Conservation (phyloP, 2,888 invertebrate species). For the Loripinus fragilis region DNA sequence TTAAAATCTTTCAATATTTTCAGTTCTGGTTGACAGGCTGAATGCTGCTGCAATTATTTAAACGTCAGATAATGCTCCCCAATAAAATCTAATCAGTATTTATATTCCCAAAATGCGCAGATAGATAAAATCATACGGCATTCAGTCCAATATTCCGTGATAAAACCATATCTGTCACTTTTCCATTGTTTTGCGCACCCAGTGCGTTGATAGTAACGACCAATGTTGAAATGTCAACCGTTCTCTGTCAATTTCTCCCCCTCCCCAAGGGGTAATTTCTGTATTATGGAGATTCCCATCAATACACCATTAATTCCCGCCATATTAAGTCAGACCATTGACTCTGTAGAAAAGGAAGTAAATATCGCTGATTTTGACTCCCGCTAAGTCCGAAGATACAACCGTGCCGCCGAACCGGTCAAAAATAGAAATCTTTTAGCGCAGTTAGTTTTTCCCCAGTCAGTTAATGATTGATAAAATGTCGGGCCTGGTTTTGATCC, state of each 20-base stretch:
- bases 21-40: neutral
- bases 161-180: conserved; percentile 18
- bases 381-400: no score
- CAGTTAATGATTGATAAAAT: no score
- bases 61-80: conserved; percentile 2
- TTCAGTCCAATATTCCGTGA: conserved; percentile 6
- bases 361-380: no score
- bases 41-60: neutral
- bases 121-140: conserved; percentile 3
- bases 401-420: no score
- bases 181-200: conserved; percentile 12
- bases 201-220: conserved; percentile 8
- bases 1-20: neutral
- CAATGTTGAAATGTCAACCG: conserved; percentile 12
- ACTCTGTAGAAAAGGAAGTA: neutral
- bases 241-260: conserved; percentile 9
- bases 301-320: neutral
- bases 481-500: no score
- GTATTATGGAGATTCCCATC: conserved; percentile 3
- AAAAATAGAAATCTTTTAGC: no score
- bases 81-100: conserved; percentile 14
- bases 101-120: conserved; percentile 14
- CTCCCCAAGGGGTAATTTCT: conserved; percentile 3
- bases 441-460: no score
- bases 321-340: conserved; percentile 9